Base-by-base conservation (phyloP, 2,797 vertebrate species). In the Pelobates cultripes region DNA sequence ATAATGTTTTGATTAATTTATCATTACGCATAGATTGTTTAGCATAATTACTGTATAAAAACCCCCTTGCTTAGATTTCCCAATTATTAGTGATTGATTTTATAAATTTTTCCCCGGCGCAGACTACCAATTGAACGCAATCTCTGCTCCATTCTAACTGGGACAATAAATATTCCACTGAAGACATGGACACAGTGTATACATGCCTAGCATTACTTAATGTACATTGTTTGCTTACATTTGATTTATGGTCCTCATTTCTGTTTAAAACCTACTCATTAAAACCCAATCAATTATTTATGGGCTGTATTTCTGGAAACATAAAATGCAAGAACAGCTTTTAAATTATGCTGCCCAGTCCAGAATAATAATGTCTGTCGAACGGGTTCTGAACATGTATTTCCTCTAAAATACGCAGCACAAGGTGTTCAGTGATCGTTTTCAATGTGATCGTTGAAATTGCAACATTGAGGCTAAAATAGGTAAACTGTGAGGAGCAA, bases 281-380 rank as follows among this genome's bases (percentile, higher is more conserved):
- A 81, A 81, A 81, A 81, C 53, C 73, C 67, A 81, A 76, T 81
- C 55, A 75, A 81, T 81, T 76, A 81, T 81, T 81, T 81, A 81
- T 15, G 44, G 28, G 43, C 45, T n/a, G 14, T 63, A 57, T 71
- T 70, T 75, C 42, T 64, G 57, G 53, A 71, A 81, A 53, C 17
- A 64, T 13, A 64, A 75, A 43, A 70, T 17, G 55, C 64, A 43
- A 13, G 53, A 70, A 51, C 43, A 2, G 43, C 55, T 51, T 60
- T 76, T 70, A 69, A 43, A 75, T 81, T 9, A 60, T 6, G 10
- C 47, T 10, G 47, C 5, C 47, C 47, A 10, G 8, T 40, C 9
- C 40, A 7, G n/a, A 43, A 3, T 55, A 67, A 67, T 43, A 55
- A 51, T 53, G 5, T 5, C 3, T 51, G 10, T 51, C 2, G 47